These are phyloP conservation scores for Cyprinodon variegatus DNA, from an alignment of 2,113 vertebrate species.

Conservation along the genomic window DNA sequence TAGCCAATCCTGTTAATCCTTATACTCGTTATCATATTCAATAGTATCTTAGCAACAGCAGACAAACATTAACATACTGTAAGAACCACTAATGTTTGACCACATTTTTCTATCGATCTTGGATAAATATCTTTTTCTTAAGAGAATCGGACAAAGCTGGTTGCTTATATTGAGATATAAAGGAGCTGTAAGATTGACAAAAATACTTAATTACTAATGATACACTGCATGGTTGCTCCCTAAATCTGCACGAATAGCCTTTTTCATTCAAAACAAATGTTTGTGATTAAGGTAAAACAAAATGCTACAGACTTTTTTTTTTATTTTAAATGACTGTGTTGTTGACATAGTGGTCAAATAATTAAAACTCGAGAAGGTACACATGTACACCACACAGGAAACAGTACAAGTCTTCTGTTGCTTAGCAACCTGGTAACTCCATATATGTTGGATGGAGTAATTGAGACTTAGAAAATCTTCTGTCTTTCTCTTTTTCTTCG, in stretches of 20 bases:
- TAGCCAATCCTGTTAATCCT: too few relatives aligned
- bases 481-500: neutral
- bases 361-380: constrained; percentile 35
- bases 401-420: constrained; percentile 51
- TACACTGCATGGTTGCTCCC: too few relatives aligned
- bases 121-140: too few relatives aligned
- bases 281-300: neutral
- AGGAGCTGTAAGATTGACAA: too few relatives aligned
- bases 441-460: constrained; percentile 24
- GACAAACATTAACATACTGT: too few relatives aligned
- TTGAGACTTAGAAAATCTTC: neutral
- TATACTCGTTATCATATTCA: too few relatives aligned
- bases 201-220: too few relatives aligned
- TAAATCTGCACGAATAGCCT: neutral
- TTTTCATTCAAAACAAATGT: neutral
- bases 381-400: constrained; percentile 9
- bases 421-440: constrained; percentile 69
- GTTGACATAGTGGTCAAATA: constrained; percentile 7
- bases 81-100: too few relatives aligned
- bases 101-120: too few relatives aligned
- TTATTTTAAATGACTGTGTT: neutral
- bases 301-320: neutral
- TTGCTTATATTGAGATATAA: too few relatives aligned
- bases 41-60: too few relatives aligned
- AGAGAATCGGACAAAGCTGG: too few relatives aligned